These are phyloP conservation scores for Lydus trimaculatus DNA, from an alignment of 2,888 invertebrate genomes.

Conservation along the genomic window DNA sequence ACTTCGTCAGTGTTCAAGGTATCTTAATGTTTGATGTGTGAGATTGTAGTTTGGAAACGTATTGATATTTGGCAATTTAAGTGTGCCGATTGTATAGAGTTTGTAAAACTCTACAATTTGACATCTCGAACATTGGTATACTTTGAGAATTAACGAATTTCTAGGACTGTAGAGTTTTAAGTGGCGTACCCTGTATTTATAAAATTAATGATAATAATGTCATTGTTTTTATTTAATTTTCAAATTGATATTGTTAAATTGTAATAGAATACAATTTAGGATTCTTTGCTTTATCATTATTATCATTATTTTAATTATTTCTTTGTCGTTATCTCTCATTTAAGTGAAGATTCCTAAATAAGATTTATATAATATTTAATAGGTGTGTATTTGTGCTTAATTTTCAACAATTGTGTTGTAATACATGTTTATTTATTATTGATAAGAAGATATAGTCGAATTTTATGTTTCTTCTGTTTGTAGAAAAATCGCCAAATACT, in stretches of 20 bases:
- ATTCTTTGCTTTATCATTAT: background rate
- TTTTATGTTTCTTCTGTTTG: background rate
- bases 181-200: background rate
- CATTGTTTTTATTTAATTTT: background rate
- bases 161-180: too few relatives aligned
- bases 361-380: background rate
- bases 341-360: background rate
- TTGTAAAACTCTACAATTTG: too few relatives aligned
- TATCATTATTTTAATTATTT: too few relatives aligned
- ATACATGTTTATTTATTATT: constrained; percentile 13
- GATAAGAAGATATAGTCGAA: background rate
- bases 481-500: constrained; percentile 4
- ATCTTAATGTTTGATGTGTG: too few relatives aligned
- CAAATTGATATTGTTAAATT: constrained; percentile 8
- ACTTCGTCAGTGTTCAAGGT: too few relatives aligned
- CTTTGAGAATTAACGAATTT: too few relatives aligned
- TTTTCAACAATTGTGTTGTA: constrained; percentile 4
- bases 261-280: constrained; percentile 6
- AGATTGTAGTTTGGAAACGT: too few relatives aligned
- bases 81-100: too few relatives aligned
- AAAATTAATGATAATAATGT: background rate
- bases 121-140: too few relatives aligned
- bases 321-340: background rate
- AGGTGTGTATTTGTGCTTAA: constrained; percentile 15
- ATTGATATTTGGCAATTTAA: too few relatives aligned